Evolutionary conservation across 2,888 invertebrate genomes (phyloP).

Genomic region (Ptychoptera contaminata): DNA sequence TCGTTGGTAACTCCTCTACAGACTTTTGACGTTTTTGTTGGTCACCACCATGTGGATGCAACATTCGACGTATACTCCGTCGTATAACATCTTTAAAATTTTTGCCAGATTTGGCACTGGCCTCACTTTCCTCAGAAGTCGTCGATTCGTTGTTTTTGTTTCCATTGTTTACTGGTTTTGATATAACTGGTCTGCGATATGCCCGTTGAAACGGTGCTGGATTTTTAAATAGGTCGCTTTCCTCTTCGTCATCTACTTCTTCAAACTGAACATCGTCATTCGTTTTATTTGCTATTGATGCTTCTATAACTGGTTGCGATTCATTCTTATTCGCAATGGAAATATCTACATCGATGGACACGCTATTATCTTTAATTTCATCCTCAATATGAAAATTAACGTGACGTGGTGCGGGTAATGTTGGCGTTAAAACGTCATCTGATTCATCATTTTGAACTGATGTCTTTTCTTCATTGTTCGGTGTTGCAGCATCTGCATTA

Average conservation of each 20-base stretch:
- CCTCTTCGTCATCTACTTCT: conserved; percentile 11
- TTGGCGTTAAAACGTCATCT: conserved; percentile 2
- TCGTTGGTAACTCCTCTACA: no score
- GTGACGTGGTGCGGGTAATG: not conserved
- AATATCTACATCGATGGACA: conserved; percentile 6
- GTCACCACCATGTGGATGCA: no score
- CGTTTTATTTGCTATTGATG: not conserved
- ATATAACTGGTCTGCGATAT: conserved; percentile 16
- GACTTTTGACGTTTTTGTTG: no score
- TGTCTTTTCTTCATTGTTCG: not conserved
- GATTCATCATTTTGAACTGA: not conserved
- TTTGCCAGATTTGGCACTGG: no score
- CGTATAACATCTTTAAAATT: no score
- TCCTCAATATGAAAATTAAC: conserved; percentile 2
- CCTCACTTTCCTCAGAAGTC: no score
- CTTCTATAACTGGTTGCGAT: conserved; percentile 10
- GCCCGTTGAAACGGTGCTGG: conserved; percentile 26
- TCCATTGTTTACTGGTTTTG: no score
- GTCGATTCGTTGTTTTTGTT: no score
- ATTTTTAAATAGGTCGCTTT: conserved; percentile 18
- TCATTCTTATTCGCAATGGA: not conserved
- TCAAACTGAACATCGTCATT: conserved; percentile 4
- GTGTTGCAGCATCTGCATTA: not conserved
- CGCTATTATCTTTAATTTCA: not conserved
- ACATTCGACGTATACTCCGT: no score